phyloP scores from a whole-genome alignment of 2,888 invertebrate genomes.

The Mesopsocus fuscifrons region DNA sequence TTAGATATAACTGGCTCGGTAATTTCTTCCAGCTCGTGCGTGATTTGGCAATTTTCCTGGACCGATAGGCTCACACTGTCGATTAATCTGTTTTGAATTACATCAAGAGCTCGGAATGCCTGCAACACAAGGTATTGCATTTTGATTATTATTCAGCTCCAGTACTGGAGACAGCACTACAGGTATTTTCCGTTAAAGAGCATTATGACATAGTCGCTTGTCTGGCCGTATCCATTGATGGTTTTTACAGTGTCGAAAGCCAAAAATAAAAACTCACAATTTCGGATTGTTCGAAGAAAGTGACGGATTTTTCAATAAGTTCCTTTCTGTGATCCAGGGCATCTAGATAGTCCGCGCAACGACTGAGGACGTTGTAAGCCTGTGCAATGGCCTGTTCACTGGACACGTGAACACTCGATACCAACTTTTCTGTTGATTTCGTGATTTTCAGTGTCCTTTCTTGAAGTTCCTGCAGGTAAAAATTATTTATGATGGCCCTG shows the following conservation, averaged over 20 bases:
- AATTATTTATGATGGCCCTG: no score
- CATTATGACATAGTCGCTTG: constrained; percentile 12
- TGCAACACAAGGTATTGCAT: no score
- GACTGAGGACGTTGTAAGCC: constrained; percentile 43
- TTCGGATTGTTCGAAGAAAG: constrained; percentile 49
- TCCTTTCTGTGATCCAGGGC: constrained; percentile 48
- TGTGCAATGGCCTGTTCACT: constrained; percentile 45
- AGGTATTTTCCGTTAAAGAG: no score
- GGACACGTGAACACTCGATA: constrained; percentile 47
- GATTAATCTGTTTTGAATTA: constrained; percentile 51
- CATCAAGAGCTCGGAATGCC: constrained; percentile 51
- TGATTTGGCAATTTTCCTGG: no score
- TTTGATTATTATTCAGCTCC: no score
- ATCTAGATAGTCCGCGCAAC: constrained; percentile 48
- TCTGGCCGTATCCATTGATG: not conserved
- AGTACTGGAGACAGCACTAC: no score
- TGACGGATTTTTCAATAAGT: constrained; percentile 42
- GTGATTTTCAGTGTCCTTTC: constrained; percentile 58
- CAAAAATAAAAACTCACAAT: no score
- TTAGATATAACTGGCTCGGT: constrained; percentile 45
- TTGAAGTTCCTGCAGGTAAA: constrained; percentile 34
- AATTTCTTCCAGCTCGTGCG: no score
- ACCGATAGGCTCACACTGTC: no score
- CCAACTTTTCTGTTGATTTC: constrained; percentile 55
- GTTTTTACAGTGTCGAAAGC: constrained; percentile 15